Conservation (phyloP, 2,888 invertebrate species). For the Ephialtes manifestator region DNA sequence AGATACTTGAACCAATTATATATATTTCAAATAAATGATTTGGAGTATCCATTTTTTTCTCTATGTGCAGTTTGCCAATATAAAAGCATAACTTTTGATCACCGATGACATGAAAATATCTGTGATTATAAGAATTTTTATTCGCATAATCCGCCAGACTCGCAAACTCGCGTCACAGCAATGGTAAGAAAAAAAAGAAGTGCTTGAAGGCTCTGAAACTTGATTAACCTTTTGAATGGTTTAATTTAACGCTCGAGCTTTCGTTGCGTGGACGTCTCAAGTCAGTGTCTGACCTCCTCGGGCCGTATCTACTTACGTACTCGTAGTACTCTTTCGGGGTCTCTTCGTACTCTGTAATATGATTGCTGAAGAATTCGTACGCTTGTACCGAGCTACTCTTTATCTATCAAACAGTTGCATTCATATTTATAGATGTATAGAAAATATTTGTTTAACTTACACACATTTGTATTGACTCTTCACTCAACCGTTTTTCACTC, state of each 20-base stretch:
- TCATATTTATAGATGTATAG: not conserved
- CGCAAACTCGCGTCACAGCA: slow-evolving; percentile 34
- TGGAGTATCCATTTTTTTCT: too few species aligned
- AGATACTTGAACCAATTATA: too few species aligned
- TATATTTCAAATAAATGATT: too few species aligned
- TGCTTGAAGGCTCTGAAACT: slow-evolving; percentile 55
- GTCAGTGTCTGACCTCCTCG: slow-evolving; percentile 65
- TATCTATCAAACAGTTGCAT: not conserved
- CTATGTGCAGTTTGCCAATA: not conserved
- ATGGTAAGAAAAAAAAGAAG: slow-evolving; percentile 46
- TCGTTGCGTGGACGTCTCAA: slow-evolving; percentile 59
- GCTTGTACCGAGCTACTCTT: not conserved
- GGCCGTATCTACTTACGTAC: slow-evolving; percentile 39
- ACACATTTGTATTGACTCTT: not conserved
- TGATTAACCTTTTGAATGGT: slow-evolving; percentile 70
- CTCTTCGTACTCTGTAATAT: not conserved
- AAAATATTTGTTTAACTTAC: not conserved
- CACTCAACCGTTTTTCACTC: not conserved
- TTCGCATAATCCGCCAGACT: slow-evolving; percentile 33
- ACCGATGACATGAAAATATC: not conserved
- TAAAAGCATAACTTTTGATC: not conserved
- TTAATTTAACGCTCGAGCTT: slow-evolving; percentile 67
- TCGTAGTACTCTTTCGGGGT: slow-evolving; percentile 6
- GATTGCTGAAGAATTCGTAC: not conserved
- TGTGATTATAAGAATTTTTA: not conserved